Evolutionary conservation across 2,113 vertebrate genomes (phyloP), one percentile per base, ranked within the genome.

Genomic region (Lichenostomus cassidix): DNA sequence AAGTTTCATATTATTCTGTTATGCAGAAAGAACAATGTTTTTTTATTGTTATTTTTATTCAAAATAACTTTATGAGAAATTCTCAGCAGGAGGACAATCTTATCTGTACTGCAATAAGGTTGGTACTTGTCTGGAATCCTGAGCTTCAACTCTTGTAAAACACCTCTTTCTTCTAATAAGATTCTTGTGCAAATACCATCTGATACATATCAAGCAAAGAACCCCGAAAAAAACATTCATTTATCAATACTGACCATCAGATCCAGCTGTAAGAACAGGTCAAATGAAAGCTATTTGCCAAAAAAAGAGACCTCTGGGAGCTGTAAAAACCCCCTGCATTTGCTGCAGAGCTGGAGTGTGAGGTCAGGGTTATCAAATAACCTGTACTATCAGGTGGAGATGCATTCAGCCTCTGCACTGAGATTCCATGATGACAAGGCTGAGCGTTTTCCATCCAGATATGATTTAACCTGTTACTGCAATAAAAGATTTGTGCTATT

Each of bases 31-130:
- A 78, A 70, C n/a, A 68, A 56, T 33, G 31, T 13, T 29, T 81
- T 73, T 39, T 82, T 90, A 41, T 95, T 91, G 5, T 83, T 83
- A 63, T 83, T 92, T 19, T 91, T 94, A 83, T 75, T 94, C 50
- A 76, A 90, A 95, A 90, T 80, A 79, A 77, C 22, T 87, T 92
- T 80, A 95, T 90, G 55, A 96, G 70, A 90, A 77, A 70, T 84
- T 70, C 60, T 90, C 62, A 79, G 75, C 62, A 60, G 46, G 75
- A 92, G 42, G 23, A 74, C 44, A 69, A 53, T 44, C 58, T 79
- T 84, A 87, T 75, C 82, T 87, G 41, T 23, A 63, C 31, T 80
- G 16, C 55, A 90, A 77, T 90, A 88, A 86, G 2, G 2, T 83
- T 31, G 41, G 22, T 86, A 64, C 83, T 71, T 42, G 52, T 75